These are phyloP conservation scores for Ischnus inquisitorius DNA, from an alignment of 2,888 invertebrate genomes.

Conservation along the genomic window DNA sequence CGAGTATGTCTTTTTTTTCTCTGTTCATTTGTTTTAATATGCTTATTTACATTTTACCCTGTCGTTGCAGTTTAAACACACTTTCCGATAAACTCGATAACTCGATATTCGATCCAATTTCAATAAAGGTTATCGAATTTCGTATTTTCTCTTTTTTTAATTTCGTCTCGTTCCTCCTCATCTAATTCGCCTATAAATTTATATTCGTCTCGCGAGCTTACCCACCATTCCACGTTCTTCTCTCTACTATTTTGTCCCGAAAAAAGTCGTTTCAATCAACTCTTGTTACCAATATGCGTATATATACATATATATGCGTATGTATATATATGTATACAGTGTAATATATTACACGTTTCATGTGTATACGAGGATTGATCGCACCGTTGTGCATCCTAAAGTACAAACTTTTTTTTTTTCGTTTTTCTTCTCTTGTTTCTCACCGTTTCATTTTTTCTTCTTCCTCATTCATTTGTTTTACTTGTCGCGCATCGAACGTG, in stretches of 20 bases:
- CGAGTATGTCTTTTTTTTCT: slow-evolving; percentile 31
- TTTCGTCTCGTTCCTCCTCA: neutral
- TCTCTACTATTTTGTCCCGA: slow-evolving; percentile 68
- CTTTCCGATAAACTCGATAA: slow-evolving; percentile 32
- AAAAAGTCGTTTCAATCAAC: slow-evolving; percentile 60
- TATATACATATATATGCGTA: slow-evolving; percentile 16
- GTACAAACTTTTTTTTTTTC: slow-evolving; percentile 51
- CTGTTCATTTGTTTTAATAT: slow-evolving; percentile 30
- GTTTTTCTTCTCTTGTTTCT: slow-evolving; percentile 42
- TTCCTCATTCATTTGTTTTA: slow-evolving; percentile 14
- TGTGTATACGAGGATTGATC: slow-evolving; percentile 43
- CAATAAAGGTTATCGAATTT: neutral
- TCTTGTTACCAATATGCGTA: slow-evolving; percentile 56
- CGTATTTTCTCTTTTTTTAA: neutral
- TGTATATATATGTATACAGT: slow-evolving; percentile 5
- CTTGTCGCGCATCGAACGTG: slow-evolving; percentile 19
- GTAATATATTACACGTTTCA: neutral
- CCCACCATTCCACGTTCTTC: slow-evolving; percentile 61
- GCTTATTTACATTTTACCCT: slow-evolving; percentile 62
- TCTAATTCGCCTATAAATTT: slow-evolving; percentile 20
- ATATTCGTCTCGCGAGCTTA: slow-evolving; percentile 49
- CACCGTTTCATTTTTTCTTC: slow-evolving; percentile 15
- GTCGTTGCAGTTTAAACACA: slow-evolving; percentile 56
- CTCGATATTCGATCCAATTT: slow-evolving; percentile 32
- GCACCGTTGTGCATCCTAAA: slow-evolving; percentile 39